A percentile compares a stretch with the other conserved stretches of the same genome.
Conservation (phyloP, 2,113 vertebrate genomes). For the Scytalopus superciliaris region DNA sequence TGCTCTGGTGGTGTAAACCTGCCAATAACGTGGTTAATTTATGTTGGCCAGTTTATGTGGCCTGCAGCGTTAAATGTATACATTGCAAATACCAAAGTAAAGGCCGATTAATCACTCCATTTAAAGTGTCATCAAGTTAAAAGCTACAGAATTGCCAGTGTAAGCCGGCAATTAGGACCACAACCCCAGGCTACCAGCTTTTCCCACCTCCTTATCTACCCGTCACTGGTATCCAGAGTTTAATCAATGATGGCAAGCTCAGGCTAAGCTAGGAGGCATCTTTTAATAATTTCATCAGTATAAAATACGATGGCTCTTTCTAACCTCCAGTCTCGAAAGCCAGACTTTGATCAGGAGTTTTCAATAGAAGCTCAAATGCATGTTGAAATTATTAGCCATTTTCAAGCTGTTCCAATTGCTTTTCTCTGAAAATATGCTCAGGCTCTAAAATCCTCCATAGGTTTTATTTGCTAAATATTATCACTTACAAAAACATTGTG, state of each 20-base stretch:
- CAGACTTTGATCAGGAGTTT: background rate
- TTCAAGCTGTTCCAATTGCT: background rate
- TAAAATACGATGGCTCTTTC: background rate
- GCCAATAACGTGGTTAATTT: conserved; percentile 6
- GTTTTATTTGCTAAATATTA: background rate
- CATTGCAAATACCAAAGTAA: background rate
- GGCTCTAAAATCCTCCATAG: background rate
- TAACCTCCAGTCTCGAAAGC: background rate
- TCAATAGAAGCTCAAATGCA: background rate
- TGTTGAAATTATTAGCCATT: background rate
- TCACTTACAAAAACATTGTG: background rate
- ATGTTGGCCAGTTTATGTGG: conserved; percentile 21
- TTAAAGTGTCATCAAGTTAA: conserved; percentile 20
- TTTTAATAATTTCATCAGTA: background rate
- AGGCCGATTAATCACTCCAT: conserved; percentile 3
- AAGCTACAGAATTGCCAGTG: background rate
- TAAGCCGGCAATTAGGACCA: background rate
- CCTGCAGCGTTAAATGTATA: background rate
- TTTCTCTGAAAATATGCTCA: background rate
- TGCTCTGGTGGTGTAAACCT: background rate
- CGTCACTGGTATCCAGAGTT: background rate
- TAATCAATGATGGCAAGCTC: background rate
- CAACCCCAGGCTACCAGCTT: background rate
- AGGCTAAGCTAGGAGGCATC: background rate
- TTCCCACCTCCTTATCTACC: background rate